Percentiles rank a stretch among this genome's conserved stretches.
Evolutionary conservation across 2,888 invertebrate species (phyloP).

Genomic region (Sinelater perroti): DNA sequence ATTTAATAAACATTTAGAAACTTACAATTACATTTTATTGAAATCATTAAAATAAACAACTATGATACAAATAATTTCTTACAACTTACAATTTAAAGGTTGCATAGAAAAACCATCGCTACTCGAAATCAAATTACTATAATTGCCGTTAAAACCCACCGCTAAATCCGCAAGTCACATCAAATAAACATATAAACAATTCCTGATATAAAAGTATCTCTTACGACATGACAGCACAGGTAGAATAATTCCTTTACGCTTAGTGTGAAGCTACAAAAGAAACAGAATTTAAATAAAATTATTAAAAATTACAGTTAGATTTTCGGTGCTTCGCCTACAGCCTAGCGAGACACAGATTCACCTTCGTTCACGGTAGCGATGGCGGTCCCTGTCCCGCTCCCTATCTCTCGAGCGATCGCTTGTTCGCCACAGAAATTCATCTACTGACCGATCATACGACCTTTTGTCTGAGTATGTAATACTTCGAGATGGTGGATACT

Average conservation of each 20-base stretch:
- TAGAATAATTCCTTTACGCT: slow-evolving; percentile 21
- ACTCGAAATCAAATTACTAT: background rate
- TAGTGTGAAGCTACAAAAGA: slow-evolving; percentile 27
- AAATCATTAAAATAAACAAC: slow-evolving; percentile 38
- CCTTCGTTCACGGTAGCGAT: slow-evolving; percentile 61
- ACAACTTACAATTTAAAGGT: slow-evolving; percentile 4
- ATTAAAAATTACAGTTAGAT: slow-evolving; percentile 24
- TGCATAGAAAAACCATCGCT: too few species aligned
- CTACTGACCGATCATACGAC: slow-evolving; percentile 88
- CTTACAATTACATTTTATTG: slow-evolving; percentile 39
- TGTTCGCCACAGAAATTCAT: slow-evolving; percentile 87
- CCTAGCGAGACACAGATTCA: slow-evolving; percentile 31
- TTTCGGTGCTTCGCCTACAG: slow-evolving; percentile 31
- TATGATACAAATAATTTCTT: slow-evolving; percentile 38
- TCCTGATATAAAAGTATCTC: background rate
- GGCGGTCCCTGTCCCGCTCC: slow-evolving; percentile 56
- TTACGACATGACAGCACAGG: slow-evolving; percentile 13
- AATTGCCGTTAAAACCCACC: background rate
- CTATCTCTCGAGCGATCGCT: slow-evolving; percentile 68
- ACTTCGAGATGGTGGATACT: slow-evolving; percentile 71
- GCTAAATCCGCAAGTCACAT: background rate
- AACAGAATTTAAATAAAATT: slow-evolving; percentile 33
- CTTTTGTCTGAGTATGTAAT: slow-evolving; percentile 73
- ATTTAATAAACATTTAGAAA: slow-evolving; percentile 25
- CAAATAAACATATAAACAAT: background rate